Percentiles rank a stretch among this genome's conserved stretches.
These are phyloP conservation scores for Halocynthia aurantium DNA, from an alignment of 23 tunicate genomes.

Conservation along the genomic window DNA sequence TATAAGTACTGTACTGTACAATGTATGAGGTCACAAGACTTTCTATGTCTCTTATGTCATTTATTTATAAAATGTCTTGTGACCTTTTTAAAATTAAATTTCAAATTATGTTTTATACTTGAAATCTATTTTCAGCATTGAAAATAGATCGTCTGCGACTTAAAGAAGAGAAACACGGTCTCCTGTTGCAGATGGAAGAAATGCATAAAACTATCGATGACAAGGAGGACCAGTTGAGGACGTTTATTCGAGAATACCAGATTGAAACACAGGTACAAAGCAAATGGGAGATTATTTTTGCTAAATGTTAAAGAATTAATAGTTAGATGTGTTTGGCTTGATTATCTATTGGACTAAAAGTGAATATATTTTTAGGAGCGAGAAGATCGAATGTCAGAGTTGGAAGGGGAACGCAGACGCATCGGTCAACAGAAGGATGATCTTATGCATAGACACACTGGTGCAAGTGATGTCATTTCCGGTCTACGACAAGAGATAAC, in stretches of 20 bases:
- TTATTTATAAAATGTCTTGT: no score
- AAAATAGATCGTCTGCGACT: constrained; percentile 44
- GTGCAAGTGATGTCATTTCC: constrained; percentile 35
- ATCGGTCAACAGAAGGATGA: constrained; percentile 66
- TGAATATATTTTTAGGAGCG: constrained; percentile 36
- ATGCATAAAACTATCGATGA: constrained; percentile 79
- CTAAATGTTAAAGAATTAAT: neutral
- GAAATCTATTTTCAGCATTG: neutral
- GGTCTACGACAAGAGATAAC: constrained; percentile 49
- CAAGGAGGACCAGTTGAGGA: constrained; percentile 76
- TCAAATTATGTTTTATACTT: no score
- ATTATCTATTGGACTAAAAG: neutral
- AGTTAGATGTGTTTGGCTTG: neutral
- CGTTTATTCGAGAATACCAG: constrained; percentile 72
- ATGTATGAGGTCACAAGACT: no score
- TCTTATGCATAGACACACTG: constrained; percentile 37
- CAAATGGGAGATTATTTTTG: neutral
- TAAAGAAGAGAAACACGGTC: constrained; percentile 51
- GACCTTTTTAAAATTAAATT: no score
- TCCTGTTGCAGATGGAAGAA: constrained; percentile 66
- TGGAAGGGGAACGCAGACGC: constrained; percentile 48
- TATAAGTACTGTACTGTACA: no score
- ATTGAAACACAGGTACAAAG: constrained; percentile 54
- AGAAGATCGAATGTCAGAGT: constrained; percentile 46
- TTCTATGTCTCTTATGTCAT: no score